Evolutionary conservation across 2,888 invertebrate species (phyloP).

Genomic region (Opisthograptis luteolata): DNA sequence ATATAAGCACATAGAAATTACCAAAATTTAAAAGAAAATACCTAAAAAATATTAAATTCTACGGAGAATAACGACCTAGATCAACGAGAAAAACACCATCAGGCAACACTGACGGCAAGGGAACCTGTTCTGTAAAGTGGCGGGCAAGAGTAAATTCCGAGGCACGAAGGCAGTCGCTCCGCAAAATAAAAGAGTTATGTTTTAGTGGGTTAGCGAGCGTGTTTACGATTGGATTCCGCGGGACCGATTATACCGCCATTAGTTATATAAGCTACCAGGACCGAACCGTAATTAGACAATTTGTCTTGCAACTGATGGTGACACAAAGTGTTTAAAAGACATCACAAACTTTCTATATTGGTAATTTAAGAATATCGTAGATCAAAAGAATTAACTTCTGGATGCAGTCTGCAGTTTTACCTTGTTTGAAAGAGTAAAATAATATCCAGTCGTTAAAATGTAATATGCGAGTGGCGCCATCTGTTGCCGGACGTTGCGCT

Average conservation of each 20-base stretch:
- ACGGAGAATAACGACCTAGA: background rate
- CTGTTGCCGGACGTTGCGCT: slow-evolving; percentile 59
- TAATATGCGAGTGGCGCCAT: slow-evolving; percentile 66
- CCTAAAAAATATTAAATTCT: background rate
- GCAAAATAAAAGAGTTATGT: slow-evolving; percentile 84
- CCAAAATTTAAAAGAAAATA: too few species aligned
- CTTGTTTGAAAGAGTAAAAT: background rate
- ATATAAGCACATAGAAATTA: too few species aligned
- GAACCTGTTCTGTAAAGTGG: slow-evolving; percentile 76
- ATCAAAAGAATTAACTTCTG: background rate
- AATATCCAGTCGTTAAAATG: slow-evolving; percentile 11
- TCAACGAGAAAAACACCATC: slow-evolving; percentile 1
- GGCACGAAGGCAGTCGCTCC: slow-evolving; percentile 61
- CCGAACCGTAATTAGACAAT: slow-evolving; percentile 69
- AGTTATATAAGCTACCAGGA: slow-evolving; percentile 71
- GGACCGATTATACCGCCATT: slow-evolving; percentile 74
- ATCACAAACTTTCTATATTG: too few species aligned
- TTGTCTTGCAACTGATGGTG: slow-evolving; percentile 59
- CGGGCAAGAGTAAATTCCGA: slow-evolving; percentile 48
- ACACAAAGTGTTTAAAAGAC: too few species aligned
- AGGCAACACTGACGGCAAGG: slow-evolving; percentile 26
- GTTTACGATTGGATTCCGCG: slow-evolving; percentile 78
- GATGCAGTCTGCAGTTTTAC: background rate
- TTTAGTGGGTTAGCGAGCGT: slow-evolving; percentile 83
- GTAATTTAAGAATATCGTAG: too few species aligned